Base-by-base conservation (phyloP, 1,140 invertebrate species). In the Lordiphosa mommai region DNA sequence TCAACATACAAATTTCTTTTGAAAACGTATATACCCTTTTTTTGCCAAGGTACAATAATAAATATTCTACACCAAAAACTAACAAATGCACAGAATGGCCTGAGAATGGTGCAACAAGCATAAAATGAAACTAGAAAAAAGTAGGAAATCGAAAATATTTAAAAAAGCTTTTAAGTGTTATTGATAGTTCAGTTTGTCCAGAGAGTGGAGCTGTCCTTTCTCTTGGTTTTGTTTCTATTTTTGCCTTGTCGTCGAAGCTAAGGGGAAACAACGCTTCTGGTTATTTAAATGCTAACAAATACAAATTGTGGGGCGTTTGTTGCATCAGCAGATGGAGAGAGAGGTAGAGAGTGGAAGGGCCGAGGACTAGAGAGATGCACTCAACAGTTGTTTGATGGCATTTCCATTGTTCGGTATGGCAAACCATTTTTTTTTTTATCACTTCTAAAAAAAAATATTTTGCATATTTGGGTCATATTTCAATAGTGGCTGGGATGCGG, bases 131-230 rank as follows among this genome's bases (percentile, higher is more conserved):
- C 38, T 46, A 43, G 27, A 61, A 41, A 47, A 47, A 7, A 47
- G 30, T 29, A 13, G 12, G 13, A 59, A 55, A 37, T 56, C 52
- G 50, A 43, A 84, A 84, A 84, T 84, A 84, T 82, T 82, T 82
- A 73, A 82, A 82, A 80, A 82, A 76, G 76, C 76, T 82, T 82
- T 82, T 82, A 84, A 82, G 77, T 82, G 76, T 84, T 82, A 82
- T 82, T 82, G 76, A 82, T 82, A 82, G 76, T 76, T 79, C 59
- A 80, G 69, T 71, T 44, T 37, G 47, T 37, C 59, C 52, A 48
- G 6, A 12, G 37, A 37, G 44, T 66, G 63, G 44, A 20, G 44
- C 44, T 38, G 44, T 33, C 41, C 27, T 38, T 48, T 14, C 50
- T 65, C 61, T 61, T 55, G 48, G 53, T 57, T 67, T 61, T 48